Evolutionary conservation across 2,797 vertebrate genomes (phyloP).

Genomic region (Heteromormyrus szaboi): DNA sequence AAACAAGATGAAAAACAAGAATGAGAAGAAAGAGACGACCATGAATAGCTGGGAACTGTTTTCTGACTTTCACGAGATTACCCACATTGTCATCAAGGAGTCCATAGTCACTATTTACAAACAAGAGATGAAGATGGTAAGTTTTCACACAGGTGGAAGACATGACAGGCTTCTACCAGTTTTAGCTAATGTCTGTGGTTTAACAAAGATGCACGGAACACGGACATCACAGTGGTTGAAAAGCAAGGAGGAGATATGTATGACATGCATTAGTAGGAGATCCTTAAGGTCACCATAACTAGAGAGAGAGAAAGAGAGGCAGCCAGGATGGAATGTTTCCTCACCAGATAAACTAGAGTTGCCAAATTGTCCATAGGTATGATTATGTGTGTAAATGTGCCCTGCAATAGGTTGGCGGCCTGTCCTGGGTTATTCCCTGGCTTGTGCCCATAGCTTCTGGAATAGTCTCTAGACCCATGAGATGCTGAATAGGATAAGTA

Average conservation of each 20-base stretch:
- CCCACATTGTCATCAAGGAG: conserved; percentile 71
- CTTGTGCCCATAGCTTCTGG: background rate
- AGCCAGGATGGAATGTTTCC: background rate
- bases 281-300: background rate
- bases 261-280: background rate
- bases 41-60: conserved; percentile 63
- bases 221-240: background rate
- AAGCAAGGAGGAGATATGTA: background rate
- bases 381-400: background rate
- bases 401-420: background rate
- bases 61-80: conserved; percentile 78
- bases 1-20: conserved; percentile 57
- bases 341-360: background rate
- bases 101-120: conserved; percentile 66
- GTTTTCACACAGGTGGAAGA: background rate
- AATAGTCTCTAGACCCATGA: background rate
- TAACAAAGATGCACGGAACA: background rate
- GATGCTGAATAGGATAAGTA: background rate
- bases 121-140: conserved; percentile 64
- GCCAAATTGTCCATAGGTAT: background rate
- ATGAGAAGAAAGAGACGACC: conserved; percentile 35
- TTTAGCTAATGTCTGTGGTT: background rate
- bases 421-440: background rate
- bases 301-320: background rate
- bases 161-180: background rate